These are phyloP conservation scores for Lymantria dispar DNA, from an alignment of 2,888 invertebrate genomes.

Conservation along the genomic window DNA sequence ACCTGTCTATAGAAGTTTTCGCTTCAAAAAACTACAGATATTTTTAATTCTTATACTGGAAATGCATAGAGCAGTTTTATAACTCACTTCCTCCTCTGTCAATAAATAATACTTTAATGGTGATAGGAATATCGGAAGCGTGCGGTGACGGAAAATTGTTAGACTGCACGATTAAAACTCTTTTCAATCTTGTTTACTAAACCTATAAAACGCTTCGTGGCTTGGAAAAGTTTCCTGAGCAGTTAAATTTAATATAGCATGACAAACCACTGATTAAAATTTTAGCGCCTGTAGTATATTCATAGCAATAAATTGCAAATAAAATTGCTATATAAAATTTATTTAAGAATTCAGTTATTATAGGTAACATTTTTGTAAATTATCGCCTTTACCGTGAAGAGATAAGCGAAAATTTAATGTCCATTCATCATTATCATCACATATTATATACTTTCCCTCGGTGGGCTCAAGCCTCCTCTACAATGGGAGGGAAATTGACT, in stretches of 20 bases:
- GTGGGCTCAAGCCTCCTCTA: no score
- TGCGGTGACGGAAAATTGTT: conserved; percentile 4
- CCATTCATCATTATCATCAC: no score
- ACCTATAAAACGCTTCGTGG: conserved; percentile 17
- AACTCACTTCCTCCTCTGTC: background rate
- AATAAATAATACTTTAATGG: background rate
- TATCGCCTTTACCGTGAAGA: no score
- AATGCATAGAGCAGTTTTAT: background rate
- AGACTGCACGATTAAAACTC: conserved; percentile 20
- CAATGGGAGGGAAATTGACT: no score
- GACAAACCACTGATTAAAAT: conserved; percentile 22
- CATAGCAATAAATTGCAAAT: conserved; percentile 17
- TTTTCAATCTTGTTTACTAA: conserved; percentile 19
- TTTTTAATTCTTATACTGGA: no score
- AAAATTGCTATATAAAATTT: background rate
- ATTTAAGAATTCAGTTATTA: background rate
- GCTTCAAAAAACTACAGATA: no score
- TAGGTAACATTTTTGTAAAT: no score
- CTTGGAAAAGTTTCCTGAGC: conserved; percentile 15
- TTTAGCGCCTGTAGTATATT: conserved; percentile 28
- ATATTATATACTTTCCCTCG: no score
- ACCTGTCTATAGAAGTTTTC: no score
- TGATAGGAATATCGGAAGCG: conserved; percentile 1
- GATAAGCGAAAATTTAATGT: no score
- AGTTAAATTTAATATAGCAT: conserved; percentile 22